A percentile compares a stretch with the other conserved stretches of the same genome.
phyloP scores from a whole-genome alignment of 2,797 vertebrate species.

The Trachurus trachurus region DNA sequence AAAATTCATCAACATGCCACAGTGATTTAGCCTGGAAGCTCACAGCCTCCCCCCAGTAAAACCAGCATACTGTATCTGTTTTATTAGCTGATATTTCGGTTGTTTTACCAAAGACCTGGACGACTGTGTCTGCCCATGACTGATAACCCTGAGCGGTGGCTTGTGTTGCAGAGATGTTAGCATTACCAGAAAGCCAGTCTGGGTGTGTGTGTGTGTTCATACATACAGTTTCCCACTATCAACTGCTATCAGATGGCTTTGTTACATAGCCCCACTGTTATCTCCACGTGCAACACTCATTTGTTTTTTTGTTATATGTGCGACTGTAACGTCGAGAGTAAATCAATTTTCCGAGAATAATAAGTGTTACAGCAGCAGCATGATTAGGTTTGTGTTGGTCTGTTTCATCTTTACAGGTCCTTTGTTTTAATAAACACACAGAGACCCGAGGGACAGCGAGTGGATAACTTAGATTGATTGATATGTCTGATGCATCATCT shows the following conservation, averaged over 20 bases:
- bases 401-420: constrained; percentile 4
- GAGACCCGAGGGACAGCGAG: neutral
- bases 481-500: neutral
- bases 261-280: constrained; percentile 9
- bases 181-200: constrained; percentile 7
- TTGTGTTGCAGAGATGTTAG: constrained; percentile 8
- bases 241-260: constrained; percentile 7
- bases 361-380: neutral
- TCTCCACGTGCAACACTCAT: constrained; percentile 14
- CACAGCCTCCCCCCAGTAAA: neutral
- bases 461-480: neutral
- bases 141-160: neutral
- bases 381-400: constrained; percentile 26
- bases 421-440: constrained; percentile 19
- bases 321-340: constrained; percentile 10
- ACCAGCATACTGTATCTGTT: neutral
- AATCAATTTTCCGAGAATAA: constrained; percentile 28
- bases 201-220: neutral
- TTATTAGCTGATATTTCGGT: neutral
- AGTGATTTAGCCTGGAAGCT: neutral
- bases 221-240: constrained; percentile 1
- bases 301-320: constrained; percentile 30
- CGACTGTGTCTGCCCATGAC: neutral
- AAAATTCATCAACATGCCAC: constrained; percentile 7
- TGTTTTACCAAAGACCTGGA: constrained; percentile 1